phyloP scores from a whole-genome alignment of 2,113 vertebrate species.

The Pelecanoides urinatrix region DNA sequence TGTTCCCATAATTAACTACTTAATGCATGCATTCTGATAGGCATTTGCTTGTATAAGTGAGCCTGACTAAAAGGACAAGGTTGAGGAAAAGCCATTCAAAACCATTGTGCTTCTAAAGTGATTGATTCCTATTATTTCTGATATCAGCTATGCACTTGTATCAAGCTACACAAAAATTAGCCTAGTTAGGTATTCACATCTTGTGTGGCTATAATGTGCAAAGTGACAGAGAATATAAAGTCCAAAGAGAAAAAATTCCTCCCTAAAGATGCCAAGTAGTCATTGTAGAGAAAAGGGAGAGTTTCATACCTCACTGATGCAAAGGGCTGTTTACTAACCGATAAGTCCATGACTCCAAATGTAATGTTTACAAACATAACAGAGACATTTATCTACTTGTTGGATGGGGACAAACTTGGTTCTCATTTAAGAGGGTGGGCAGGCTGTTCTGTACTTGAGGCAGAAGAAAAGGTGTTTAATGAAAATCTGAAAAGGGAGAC shows the following conservation, averaged over 20 bases:
- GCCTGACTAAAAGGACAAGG: neutral
- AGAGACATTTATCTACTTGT: neutral
- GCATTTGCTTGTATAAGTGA: neutral
- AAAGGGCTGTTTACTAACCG: neutral
- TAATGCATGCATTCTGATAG: neutral
- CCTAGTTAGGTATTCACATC: neutral
- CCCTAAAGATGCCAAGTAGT: neutral
- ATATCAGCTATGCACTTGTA: neutral
- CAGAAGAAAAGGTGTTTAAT: neutral
- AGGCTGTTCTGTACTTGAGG: neutral
- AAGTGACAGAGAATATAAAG: neutral
- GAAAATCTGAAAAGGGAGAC: neutral
- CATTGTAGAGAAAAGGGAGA: neutral
- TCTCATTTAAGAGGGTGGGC: neutral
- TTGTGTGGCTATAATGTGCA: neutral
- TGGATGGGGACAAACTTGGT: neutral
- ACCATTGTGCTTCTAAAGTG: neutral
- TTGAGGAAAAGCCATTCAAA: neutral
- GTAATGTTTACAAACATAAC: neutral
- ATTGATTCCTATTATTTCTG: neutral
- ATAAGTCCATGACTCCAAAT: neutral
- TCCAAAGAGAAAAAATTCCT: neutral
- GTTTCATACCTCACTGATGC: neutral
- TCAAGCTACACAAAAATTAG: neutral
- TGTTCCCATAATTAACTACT: neutral